Evolutionary conservation across 1,140 invertebrate species (phyloP).

Genomic region (Brachionus asplanchnoidis): DNA sequence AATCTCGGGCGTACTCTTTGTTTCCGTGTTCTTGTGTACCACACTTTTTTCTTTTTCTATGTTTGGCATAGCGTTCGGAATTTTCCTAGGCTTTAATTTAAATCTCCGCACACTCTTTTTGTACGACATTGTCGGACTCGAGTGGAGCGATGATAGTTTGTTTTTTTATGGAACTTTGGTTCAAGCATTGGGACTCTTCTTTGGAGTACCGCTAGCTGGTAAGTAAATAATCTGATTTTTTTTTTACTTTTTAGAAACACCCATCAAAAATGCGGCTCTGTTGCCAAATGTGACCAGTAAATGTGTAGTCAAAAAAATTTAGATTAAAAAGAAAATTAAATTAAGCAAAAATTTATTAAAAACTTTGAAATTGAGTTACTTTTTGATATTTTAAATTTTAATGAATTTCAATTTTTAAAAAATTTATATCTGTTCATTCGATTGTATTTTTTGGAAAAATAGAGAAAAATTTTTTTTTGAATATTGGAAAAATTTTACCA

Average conservation of each 20-base stretch:
- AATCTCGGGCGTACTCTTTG: background rate
- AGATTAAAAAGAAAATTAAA: too few species aligned
- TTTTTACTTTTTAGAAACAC: background rate
- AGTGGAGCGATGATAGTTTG: slow-evolving; percentile 33
- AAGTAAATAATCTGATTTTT: background rate
- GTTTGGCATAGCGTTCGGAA: background rate
- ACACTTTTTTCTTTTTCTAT: slow-evolving; percentile 35
- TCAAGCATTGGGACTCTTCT: background rate
- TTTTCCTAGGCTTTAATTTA: slow-evolving; percentile 3
- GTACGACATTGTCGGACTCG: slow-evolving; percentile 19
- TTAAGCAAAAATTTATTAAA: too few species aligned
- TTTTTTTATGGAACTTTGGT: slow-evolving; percentile 5
- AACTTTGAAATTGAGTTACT: too few species aligned
- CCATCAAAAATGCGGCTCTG: background rate
- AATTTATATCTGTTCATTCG: too few species aligned
- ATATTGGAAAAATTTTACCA: too few species aligned
- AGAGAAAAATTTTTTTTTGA: too few species aligned
- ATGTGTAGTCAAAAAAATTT: too few species aligned
- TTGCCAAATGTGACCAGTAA: too few species aligned
- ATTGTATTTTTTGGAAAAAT: too few species aligned
- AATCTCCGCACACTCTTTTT: slow-evolving; percentile 29
- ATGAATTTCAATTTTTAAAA: too few species aligned
- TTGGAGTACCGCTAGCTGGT: slow-evolving; percentile 7
- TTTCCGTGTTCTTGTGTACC: background rate
- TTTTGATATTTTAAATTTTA: too few species aligned